Base-by-base conservation (phyloP, 2,888 invertebrate genomes). In the Allacma fusca region DNA sequence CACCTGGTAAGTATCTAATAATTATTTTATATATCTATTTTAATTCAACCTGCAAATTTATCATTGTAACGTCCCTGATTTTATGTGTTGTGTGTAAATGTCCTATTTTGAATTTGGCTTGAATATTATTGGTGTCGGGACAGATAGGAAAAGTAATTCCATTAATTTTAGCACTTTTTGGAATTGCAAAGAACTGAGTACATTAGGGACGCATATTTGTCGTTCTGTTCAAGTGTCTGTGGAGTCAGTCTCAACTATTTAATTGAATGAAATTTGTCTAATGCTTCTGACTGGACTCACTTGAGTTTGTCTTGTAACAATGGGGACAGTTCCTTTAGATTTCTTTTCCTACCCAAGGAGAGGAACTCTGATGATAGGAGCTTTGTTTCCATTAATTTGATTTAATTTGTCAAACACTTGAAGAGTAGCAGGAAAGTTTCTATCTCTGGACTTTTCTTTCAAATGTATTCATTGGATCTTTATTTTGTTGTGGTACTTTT, bases 1-100 rank as follows among this genome's bases (percentile, higher is more conserved):
- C 76, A 80, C 50, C 77, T 80, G 78, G 80, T 80, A 79, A 80
- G 79, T n/a, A 65, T 59, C 21, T 62, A 40, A 26, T 59, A 21
- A 70, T 74, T 74, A 23, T 26, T 70, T 34, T 57, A 65, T 67
- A 34, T 57, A 7, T 76, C 24, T 76, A 21, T 24, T 40, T 13
- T 50, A 12, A 5, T 50, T 16, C n/a, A 50, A 5, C 5, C 13
- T 40, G 13, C 13, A 40, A 5, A 9, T 67, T 9, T 40, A 9
- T 13, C 57, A 24, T 40, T 26, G 19, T 59, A 64, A 5, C 7
- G 72, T 65, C 73, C 69, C 16, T 26, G 24, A 29, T 16, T 19
- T n/a, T 21, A 67, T 21, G 13, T 2, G 21, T 67, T 19, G 26
- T 9, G 7, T 9, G 13, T 40, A 5, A 40, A 40, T 40, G 40